Evolutionary conservation across 64 coral and sea anemone species (phyloP), one percentile per base, ranked within the genome.

Genomic region (Acropora yongei): DNA sequence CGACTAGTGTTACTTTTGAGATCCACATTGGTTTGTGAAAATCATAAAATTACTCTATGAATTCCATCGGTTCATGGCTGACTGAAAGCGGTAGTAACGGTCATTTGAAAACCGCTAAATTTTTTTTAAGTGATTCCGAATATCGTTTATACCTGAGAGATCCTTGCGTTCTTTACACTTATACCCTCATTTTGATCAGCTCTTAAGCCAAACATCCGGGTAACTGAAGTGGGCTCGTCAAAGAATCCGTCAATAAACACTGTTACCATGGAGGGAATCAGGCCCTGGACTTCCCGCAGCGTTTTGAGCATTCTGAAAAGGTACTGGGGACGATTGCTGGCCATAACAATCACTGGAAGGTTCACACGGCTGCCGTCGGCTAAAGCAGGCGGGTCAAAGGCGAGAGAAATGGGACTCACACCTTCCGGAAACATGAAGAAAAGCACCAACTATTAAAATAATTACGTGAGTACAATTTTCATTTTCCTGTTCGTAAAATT

Each of bases 181-280:
- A 89, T 63, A 3, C 87, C 79, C 5, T 79, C 92, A 74, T 96
- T 87, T 82, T 93, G 91, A 47, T 90, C 83, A 53, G 78, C 91
- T 9, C 80, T 92, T 67, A 96, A 58, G 57, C 88, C 88, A 49
- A 90, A 61, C 68, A 96, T 44, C 8, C 49, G 63, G 17, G 95
- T 69, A 19, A 96, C 67, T 20, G 82, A 76, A 0, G 86, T 76
- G 0, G 95, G 87, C 16, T 96, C 91, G 2, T 93, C 80, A 49
- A 69, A 87, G 11, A 79, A 76, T 2, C 83, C 90, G 19, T 92
- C 90, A 57, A 92, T 92, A 79, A 81, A 92, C 2, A 92, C 90
- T 14, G 90, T 92, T 47, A 86, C 90, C 90, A 86, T 92, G 18
- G 82, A 44, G 50, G 55, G 13, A 53, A 77, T 63, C 41, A 92